Base-by-base conservation (phyloP, 2,888 invertebrate species). In the Drosophila borealis region DNA sequence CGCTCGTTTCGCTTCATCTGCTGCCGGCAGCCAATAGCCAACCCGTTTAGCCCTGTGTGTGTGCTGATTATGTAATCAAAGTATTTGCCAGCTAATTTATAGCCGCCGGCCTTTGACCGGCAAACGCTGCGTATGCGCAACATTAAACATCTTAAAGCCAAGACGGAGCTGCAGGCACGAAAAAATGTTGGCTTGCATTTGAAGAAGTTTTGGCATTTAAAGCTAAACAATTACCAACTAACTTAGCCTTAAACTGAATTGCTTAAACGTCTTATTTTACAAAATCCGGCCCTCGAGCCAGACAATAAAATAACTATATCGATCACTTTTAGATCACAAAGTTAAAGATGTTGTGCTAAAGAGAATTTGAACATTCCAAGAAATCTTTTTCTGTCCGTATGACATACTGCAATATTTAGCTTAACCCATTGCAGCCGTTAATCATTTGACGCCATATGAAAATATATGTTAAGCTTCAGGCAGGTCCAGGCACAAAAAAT, bases 71-170 rank as follows among this genome's bases (percentile, higher is more conserved):
- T 81, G 89, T 84, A 86, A 89, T 86, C 89, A 87, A 89, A 86
- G 88, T 81, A 85, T 89, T 86, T 86, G 89, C 81, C 73, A 89
- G 89, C 80, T 89, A 89, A 89, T 86, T 85, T 89, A 86, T 89
- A 65, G 89, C 71, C 79, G 63, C 79, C 59, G 64, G 85, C 72
- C 85, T 68, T 56, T 63, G 74, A 42, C 54, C 60, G 68, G 64
- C 54, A 51, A 44, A 65, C 65, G 64, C 68, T 63, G 74, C 75
- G 72, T 74, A 80, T 70, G 70, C 78, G 74, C 74, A 63, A 74
- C 74, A 62, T 67, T 55, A 33, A 74, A 54, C 60, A 56, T 29
- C 62, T 55, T 33, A 42, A 60, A 44, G 21, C 50, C 55, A 53
- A 60, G 21, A 36, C 50, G 2, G 2, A 29, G 29, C 29, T 29